Evolutionary conservation across 2,797 vertebrate species (phyloP).

Genomic region (Sebastes oblongus): DNA sequence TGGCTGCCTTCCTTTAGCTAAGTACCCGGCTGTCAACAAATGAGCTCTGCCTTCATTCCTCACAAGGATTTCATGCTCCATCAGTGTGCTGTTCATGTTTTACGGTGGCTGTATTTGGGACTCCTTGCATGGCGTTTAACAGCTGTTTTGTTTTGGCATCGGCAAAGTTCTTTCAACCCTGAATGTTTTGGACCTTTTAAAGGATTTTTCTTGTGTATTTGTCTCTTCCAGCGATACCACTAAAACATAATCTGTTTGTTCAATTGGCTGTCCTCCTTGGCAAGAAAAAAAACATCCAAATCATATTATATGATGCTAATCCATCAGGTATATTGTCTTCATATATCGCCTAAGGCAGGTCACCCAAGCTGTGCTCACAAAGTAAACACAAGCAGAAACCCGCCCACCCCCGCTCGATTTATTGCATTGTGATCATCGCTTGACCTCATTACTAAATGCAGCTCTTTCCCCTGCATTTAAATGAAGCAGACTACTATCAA

Average conservation of each 20-base stretch:
- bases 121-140: not conserved
- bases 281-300: constrained; percentile 10
- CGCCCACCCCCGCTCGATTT: constrained; percentile 58
- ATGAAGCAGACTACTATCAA: constrained; percentile 60
- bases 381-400: constrained; percentile 64
- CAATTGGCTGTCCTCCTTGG: constrained; percentile 18
- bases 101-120: not conserved
- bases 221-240: not conserved
- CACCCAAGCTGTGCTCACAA: constrained; percentile 59
- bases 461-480: constrained; percentile 58
- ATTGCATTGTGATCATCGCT: constrained; percentile 63
- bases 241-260: constrained; percentile 18
- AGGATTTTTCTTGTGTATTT: constrained; percentile 1
- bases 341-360: constrained; percentile 49
- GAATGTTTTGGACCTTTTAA: constrained; percentile 20
- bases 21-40: constrained; percentile 44
- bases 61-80: not conserved
- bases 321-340: constrained; percentile 65
- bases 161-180: not conserved
- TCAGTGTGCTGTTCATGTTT: not conserved
- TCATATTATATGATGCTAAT: constrained; percentile 46
- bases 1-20: constrained; percentile 38
- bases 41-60: constrained; percentile 27
- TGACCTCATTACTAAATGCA: constrained; percentile 73
- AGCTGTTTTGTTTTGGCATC: not conserved